These are phyloP conservation scores for Probaryconus sp. DNA, from an alignment of 1,140 invertebrate species.

Conservation along the genomic window DNA sequence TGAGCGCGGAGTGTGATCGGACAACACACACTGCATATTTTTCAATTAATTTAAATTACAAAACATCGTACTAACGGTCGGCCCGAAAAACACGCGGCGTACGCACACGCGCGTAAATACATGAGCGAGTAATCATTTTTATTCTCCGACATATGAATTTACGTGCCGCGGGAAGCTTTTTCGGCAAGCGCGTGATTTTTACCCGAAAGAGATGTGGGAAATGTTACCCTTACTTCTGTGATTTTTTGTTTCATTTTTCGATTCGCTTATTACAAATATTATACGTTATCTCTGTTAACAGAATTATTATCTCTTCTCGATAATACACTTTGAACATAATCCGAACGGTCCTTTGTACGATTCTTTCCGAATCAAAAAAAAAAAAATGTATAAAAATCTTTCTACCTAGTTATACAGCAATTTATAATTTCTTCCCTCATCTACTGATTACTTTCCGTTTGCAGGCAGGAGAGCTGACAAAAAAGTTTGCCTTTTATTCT, in stretches of 20 bases:
- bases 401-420: too few species aligned
- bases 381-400: too few species aligned
- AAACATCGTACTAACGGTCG: conserved; percentile 72
- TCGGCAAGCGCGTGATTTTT: conserved; percentile 56
- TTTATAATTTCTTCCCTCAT: too few species aligned
- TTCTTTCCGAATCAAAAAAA: too few species aligned
- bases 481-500: too few species aligned
- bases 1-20: conserved; percentile 66
- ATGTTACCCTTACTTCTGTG: conserved; percentile 11
- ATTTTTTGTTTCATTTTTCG: conserved; percentile 38
- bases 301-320: conserved; percentile 44
- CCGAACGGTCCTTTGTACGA: too few species aligned
- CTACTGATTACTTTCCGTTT: too few species aligned
- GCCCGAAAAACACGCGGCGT: conserved; percentile 27
- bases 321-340: too few species aligned
- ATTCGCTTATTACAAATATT: conserved; percentile 46
- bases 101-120: conserved; percentile 56
- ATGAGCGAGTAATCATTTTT: conserved; percentile 71
- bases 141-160: conserved; percentile 65
- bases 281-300: conserved; percentile 51
- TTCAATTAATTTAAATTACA: conserved; percentile 78
- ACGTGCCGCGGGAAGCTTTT: conserved; percentile 63
- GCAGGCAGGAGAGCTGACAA: too few species aligned
- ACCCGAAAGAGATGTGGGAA: conserved; percentile 16
- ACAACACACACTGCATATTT: conserved; percentile 76